These are phyloP conservation scores for Acleris laterana DNA, from an alignment of 2,888 invertebrate genomes.

Conservation along the genomic window DNA sequence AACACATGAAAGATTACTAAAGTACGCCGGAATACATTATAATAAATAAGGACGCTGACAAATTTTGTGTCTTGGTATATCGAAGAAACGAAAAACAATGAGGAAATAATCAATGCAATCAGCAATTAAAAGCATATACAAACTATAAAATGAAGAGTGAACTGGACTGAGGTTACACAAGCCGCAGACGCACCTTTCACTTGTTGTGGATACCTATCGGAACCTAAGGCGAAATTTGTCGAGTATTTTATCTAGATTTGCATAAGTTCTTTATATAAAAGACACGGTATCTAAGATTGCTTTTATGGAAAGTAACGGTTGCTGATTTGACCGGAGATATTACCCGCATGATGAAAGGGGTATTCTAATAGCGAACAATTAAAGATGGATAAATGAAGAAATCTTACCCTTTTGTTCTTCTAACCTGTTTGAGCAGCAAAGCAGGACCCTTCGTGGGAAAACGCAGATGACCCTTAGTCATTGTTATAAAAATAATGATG, in stretches of 20 bases:
- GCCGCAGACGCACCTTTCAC: constrained; percentile 30
- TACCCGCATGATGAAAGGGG: constrained; percentile 4
- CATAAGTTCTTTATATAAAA: constrained; percentile 15
- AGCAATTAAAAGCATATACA: constrained; percentile 5
- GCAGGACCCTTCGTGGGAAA: constrained; percentile 18
- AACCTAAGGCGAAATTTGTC: constrained; percentile 12
- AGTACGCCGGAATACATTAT: too few relatives aligned
- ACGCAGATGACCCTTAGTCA: neutral
- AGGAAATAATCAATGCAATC: neutral
- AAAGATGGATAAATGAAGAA: constrained; percentile 8
- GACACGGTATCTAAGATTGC: neutral
- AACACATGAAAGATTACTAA: too few relatives aligned
- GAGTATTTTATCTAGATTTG: constrained; percentile 17
- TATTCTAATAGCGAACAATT: constrained; percentile 2
- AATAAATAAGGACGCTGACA: neutral
- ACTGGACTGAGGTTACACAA: constrained; percentile 10
- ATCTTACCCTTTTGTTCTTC: constrained; percentile 11
- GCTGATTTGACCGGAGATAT: constrained; percentile 21
- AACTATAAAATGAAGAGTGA: constrained; percentile 26
- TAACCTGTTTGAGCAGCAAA: constrained; percentile 5
- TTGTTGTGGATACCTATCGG: constrained; percentile 20
- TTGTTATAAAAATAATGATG: too few relatives aligned
- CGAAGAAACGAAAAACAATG: neutral
- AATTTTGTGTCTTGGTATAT: neutral
- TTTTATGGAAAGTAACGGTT: constrained; percentile 20